phyloP scores from a whole-genome alignment of 2,113 vertebrate genomes.

The Odocoileus hemionus region DNA sequence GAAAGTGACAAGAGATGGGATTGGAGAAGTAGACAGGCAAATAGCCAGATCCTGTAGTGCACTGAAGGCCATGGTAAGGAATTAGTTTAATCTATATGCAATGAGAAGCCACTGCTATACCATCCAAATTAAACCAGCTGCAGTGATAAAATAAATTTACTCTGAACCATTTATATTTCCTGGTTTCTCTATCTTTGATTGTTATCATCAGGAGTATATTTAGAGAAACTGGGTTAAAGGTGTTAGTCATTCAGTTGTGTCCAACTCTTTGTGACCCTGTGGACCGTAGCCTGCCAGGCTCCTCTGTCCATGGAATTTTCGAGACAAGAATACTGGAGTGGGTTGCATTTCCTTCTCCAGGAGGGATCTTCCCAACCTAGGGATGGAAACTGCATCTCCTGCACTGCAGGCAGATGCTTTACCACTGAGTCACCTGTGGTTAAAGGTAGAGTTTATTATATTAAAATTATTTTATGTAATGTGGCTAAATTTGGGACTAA shows the following conservation, averaged over 20 bases:
- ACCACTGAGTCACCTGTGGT: background rate
- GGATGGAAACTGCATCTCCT: background rate
- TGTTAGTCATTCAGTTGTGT: background rate
- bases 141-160: background rate
- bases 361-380: background rate
- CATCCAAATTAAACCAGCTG: background rate
- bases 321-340: background rate
- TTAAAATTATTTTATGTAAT: slow-evolving; percentile 14
- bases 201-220: background rate
- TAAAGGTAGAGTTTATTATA: background rate
- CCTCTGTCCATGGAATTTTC: background rate
- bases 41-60: background rate
- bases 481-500: slow-evolving; percentile 31
- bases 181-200: background rate
- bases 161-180: slow-evolving; percentile 1
- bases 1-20: background rate
- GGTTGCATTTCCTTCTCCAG: background rate
- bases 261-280: background rate
- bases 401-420: background rate
- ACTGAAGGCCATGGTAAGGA: background rate
- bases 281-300: background rate
- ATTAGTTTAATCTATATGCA: background rate
- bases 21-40: background rate
- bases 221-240: background rate
- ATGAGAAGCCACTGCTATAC: background rate